Conservation (phyloP, 1,140 invertebrate genomes). For the Bombus affinis region DNA sequence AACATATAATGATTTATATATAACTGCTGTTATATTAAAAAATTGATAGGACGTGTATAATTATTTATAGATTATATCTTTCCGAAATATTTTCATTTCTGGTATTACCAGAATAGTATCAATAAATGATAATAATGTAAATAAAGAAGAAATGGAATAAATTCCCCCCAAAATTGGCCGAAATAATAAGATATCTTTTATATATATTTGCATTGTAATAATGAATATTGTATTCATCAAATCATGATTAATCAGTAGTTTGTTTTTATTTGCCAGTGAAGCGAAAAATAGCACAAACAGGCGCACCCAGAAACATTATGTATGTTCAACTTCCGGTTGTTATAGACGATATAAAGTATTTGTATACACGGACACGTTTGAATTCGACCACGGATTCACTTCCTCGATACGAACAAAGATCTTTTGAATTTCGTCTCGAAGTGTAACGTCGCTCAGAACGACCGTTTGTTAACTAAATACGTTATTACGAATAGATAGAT, state of each 20-base stretch:
- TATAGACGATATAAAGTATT: conserved; percentile 55
- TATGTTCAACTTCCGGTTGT: conserved; percentile 76
- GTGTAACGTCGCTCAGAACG: conserved; percentile 71
- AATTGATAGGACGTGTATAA: background rate
- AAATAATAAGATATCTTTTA: background rate
- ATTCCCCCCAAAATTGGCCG: background rate
- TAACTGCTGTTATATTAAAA: background rate
- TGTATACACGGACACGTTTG: conserved; percentile 55
- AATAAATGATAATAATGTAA: background rate
- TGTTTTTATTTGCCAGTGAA: conserved; percentile 81
- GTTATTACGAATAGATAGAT: conserved; percentile 23
- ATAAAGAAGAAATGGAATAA: background rate
- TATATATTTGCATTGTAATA: background rate
- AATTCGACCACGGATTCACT: conserved; percentile 66
- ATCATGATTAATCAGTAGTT: conserved; percentile 67
- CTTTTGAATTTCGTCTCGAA: conserved; percentile 78
- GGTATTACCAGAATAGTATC: background rate
- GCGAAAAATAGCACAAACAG: conserved; percentile 79
- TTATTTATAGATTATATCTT: background rate
- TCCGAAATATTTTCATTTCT: background rate
- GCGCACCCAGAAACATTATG: conserved; percentile 79
- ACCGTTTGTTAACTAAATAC: conserved; percentile 71
- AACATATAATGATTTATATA: background rate
- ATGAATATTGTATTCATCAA: conserved; percentile 33
- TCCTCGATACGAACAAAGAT: conserved; percentile 80